Percentiles rank a stretch among this genome's conserved stretches.
Conservation (phyloP, 2,888 invertebrate species). For the Rotaria magnacalcarata region DNA sequence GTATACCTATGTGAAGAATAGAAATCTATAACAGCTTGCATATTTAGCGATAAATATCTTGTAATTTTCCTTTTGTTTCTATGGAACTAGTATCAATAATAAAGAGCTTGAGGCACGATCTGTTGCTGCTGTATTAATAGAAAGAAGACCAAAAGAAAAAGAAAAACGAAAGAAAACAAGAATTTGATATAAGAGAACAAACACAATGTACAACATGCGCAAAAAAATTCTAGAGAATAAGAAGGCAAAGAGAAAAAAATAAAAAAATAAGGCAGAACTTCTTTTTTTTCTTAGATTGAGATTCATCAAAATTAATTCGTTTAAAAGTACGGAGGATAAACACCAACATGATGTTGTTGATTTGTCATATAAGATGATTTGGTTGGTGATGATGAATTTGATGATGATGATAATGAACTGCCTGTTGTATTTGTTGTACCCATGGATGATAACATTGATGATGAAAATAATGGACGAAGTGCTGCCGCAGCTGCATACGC, state of each 20-base stretch:
- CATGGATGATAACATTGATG: neutral
- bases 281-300: neutral
- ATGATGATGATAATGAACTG: neutral
- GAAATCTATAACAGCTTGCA: neutral
- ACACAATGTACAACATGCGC: constrained; percentile 24
- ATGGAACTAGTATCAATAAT: neutral
- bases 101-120: neutral
- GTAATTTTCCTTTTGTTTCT: neutral
- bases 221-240: constrained; percentile 2
- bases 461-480: constrained; percentile 7
- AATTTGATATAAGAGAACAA: constrained; percentile 11
- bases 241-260: neutral
- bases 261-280: constrained; percentile 9
- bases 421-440: neutral
- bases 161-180: neutral
- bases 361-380: neutral
- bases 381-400: neutral
- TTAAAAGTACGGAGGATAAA: constrained; percentile 22
- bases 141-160: neutral
- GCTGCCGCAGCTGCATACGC: constrained; percentile 13
- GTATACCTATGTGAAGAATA: neutral
- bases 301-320: neutral
- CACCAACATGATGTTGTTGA: constrained; percentile 1
- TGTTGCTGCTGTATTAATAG: neutral
- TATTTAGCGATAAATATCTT: neutral